These are phyloP conservation scores for Hassar affinis DNA, from an alignment of 2,113 vertebrate species.

Conservation along the genomic window DNA sequence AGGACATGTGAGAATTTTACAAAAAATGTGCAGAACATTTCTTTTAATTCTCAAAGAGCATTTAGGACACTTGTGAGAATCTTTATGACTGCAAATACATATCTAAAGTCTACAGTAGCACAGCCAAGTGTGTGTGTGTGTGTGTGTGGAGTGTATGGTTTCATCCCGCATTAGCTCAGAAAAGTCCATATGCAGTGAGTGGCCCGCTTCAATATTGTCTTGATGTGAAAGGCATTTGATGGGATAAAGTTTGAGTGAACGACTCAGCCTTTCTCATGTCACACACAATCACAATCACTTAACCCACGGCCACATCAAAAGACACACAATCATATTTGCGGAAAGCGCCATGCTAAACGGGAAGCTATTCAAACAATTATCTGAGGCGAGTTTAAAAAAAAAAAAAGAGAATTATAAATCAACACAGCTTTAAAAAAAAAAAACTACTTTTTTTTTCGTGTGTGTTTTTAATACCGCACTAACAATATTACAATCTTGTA, in stretches of 20 bases:
- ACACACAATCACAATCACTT: constrained; percentile 52
- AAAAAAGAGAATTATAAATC: neutral
- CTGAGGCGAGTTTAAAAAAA: neutral
- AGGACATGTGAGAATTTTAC: neutral
- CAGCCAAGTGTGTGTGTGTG: constrained; percentile 9
- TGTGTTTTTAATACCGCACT: neutral
- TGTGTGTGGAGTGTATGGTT: constrained; percentile 30
- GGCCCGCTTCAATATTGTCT: constrained; percentile 45
- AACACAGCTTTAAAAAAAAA: constrained; percentile 5
- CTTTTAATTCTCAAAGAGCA: constrained; percentile 4
- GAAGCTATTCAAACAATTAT: constrained; percentile 21
- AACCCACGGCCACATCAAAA: constrained; percentile 43
- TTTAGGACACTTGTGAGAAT: neutral
- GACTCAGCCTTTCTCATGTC: constrained; percentile 49
- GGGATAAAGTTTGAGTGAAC: constrained; percentile 55
- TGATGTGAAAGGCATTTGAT: constrained; percentile 58
- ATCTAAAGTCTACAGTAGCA: constrained; percentile 16
- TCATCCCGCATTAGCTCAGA: constrained; percentile 48
- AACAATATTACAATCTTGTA: neutral
- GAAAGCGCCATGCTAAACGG: constrained; percentile 40
- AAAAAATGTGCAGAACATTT: neutral
- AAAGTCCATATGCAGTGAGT: constrained; percentile 3
- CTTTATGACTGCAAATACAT: neutral
- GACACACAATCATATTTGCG: constrained; percentile 42
- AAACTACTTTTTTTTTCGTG: neutral